phyloP scores from a whole-genome alignment of 1,140 invertebrate genomes.

The Drosophila nannoptera region DNA sequence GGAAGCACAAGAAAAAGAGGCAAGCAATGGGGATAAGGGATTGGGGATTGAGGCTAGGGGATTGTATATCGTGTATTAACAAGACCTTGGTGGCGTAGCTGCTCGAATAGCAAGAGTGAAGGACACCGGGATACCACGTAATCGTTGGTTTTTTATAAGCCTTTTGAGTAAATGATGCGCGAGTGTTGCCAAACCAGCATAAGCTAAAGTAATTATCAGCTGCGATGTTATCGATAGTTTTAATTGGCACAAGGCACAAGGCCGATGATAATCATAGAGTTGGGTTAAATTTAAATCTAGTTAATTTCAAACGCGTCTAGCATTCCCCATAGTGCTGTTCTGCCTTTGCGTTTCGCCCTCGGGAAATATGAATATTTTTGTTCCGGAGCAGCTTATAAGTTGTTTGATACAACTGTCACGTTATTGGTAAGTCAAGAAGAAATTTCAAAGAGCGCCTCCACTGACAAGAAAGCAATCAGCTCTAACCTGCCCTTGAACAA shows the following conservation, averaged over 20 bases:
- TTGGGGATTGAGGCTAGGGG: no score
- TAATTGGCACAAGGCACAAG: not conserved
- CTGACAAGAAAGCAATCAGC: slow-evolving; percentile 26
- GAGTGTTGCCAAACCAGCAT: not conserved
- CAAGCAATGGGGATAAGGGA: not conserved
- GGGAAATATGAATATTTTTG: slow-evolving; percentile 12
- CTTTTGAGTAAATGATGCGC: no score
- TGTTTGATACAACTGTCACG: slow-evolving; percentile 49
- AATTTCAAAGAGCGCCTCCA: slow-evolving; percentile 41
- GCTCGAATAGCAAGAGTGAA: not conserved
- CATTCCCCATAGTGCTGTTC: not conserved
- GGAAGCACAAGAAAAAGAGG: no score
- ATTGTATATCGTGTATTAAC: not conserved
- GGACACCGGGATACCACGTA: not conserved
- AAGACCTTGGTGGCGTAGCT: not conserved
- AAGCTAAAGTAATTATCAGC: not conserved
- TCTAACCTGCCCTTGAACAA: slow-evolving; percentile 50
- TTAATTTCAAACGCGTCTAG: no score
- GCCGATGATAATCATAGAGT: not conserved
- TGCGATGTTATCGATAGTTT: not conserved
- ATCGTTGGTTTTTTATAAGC: no score
- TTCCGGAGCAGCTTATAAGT: not conserved
- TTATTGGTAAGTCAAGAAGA: slow-evolving; percentile 20
- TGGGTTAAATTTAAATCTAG: no score
- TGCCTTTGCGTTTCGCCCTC: slow-evolving; percentile 3